phyloP scores from a whole-genome alignment of 2,113 vertebrate genomes.

The Theropithecus gelada region DNA sequence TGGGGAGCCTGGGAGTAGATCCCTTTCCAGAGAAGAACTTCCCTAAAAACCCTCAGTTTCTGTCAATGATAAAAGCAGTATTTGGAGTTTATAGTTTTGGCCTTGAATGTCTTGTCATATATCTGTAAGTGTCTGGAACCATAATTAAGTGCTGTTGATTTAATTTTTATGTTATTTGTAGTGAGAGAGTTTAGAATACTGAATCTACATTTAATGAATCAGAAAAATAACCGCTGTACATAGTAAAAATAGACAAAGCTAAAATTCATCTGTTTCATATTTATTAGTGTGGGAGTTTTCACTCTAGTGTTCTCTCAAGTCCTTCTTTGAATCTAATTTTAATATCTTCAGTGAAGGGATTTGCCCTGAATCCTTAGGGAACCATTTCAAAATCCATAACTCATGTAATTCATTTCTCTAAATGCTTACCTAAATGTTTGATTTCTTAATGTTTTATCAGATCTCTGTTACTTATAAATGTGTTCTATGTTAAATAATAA shows the following conservation, averaged over 20 bases:
- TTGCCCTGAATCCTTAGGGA: conserved; percentile 63
- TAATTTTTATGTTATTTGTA: conserved; percentile 61
- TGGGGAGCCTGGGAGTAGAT: conserved; percentile 34
- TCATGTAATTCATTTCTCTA: conserved; percentile 61
- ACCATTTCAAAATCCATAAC: conserved; percentile 62
- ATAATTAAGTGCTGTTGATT: conserved; percentile 26
- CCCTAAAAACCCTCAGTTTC: background rate
- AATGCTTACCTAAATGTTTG: conserved; percentile 61
- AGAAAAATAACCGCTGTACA: conserved; percentile 44
- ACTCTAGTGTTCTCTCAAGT: conserved; percentile 61
- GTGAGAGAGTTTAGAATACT: conserved; percentile 53
- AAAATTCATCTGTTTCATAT: conserved; percentile 75
- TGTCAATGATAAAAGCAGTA: conserved; percentile 49
- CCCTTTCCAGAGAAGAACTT: conserved; percentile 58
- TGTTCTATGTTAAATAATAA: conserved; percentile 29
- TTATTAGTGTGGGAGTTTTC: conserved; percentile 77
- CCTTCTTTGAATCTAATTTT: conserved; percentile 72
- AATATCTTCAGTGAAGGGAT: conserved; percentile 66
- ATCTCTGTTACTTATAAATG: conserved; percentile 45
- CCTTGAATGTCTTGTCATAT: background rate
- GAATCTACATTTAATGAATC: conserved; percentile 59
- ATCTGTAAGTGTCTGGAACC: background rate
- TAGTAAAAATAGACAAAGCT: conserved; percentile 68
- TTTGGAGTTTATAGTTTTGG: background rate
- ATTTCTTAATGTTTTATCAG: conserved; percentile 72